Conservation (phyloP, 2,888 invertebrate genomes). For the Melanostoma scalare region DNA sequence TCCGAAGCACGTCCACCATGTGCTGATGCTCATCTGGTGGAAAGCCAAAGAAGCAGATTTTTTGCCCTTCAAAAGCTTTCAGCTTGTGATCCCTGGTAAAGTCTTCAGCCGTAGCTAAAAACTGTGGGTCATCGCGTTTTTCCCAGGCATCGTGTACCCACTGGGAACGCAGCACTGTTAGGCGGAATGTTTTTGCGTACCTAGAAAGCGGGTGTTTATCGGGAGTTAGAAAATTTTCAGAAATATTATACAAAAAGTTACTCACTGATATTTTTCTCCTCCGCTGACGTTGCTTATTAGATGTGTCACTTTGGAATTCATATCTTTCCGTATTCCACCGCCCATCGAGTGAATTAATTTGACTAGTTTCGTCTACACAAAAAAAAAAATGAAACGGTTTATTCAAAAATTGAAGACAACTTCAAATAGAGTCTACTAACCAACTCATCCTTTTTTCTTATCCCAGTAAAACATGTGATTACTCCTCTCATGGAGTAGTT, state of each 20-base stretch:
- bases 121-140: slow-evolving; percentile 87
- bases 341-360: slow-evolving; percentile 97
- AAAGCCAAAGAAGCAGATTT: slow-evolving; percentile 95
- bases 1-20: slow-evolving; percentile 93
- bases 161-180: slow-evolving; percentile 92
- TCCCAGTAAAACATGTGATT: slow-evolving; percentile 95
- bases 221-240: no score
- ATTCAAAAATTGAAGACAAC: not conserved
- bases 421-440: slow-evolving; percentile 82
- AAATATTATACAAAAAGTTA: slow-evolving; percentile 28
- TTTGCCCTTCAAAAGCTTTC: slow-evolving; percentile 93
- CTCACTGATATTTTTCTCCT: slow-evolving; percentile 93
- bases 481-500: slow-evolving; percentile 94
- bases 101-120: slow-evolving; percentile 87
- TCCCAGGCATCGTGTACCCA: slow-evolving; percentile 97
- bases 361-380: slow-evolving; percentile 90
- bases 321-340: slow-evolving; percentile 95
- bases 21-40: slow-evolving; percentile 94
- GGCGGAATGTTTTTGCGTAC: slow-evolving; percentile 94
- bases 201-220: slow-evolving; percentile 69
- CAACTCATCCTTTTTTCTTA: slow-evolving; percentile 93
- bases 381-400: slow-evolving; percentile 45
- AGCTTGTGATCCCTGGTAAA: slow-evolving; percentile 89
- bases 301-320: slow-evolving; percentile 94
- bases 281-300: slow-evolving; percentile 94